Evolutionary conservation across 2,888 invertebrate species (phyloP).

Genomic region (Drosophila flavopinicola): DNA sequence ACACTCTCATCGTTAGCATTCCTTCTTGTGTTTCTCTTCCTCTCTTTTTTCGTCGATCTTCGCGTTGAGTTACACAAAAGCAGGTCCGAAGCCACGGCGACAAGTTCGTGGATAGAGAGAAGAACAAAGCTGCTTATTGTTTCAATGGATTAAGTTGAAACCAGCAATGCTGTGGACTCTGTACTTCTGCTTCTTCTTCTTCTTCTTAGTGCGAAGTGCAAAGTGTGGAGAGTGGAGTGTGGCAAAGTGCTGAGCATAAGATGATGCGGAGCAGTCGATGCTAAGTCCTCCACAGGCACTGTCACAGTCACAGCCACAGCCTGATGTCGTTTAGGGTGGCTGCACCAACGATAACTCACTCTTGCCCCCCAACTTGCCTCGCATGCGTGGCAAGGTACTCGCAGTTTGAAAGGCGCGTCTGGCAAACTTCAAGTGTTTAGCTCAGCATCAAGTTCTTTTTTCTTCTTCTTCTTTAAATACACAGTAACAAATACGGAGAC

Average conservation of each 20-base stretch:
- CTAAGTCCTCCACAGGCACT: slow-evolving; percentile 30
- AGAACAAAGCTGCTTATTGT: slow-evolving; percentile 80
- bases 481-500: no score
- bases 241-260: slow-evolving; percentile 46
- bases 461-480: neutral
- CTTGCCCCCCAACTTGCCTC: slow-evolving; percentile 21
- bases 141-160: slow-evolving; percentile 77
- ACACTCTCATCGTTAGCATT: neutral
- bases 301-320: slow-evolving; percentile 27
- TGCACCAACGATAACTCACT: slow-evolving; percentile 27
- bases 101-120: slow-evolving; percentile 51
- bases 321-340: slow-evolving; percentile 40
- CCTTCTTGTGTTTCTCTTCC: slow-evolving; percentile 1
- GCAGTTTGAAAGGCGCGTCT: slow-evolving; percentile 13
- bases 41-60: slow-evolving; percentile 33
- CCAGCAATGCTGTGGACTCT: slow-evolving; percentile 27
- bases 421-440: slow-evolving; percentile 45
- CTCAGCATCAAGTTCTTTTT: slow-evolving; percentile 46
- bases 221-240: slow-evolving; percentile 4
- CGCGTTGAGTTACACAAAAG: slow-evolving; percentile 39
- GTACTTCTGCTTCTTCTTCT: slow-evolving; percentile 5
- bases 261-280: slow-evolving; percentile 49
- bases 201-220: slow-evolving; percentile 7
- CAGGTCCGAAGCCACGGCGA: slow-evolving; percentile 31
- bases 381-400: slow-evolving; percentile 12